These are phyloP conservation scores for Mesorhabditis belari DNA, from an alignment of 2,888 invertebrate species.

Conservation along the genomic window DNA sequence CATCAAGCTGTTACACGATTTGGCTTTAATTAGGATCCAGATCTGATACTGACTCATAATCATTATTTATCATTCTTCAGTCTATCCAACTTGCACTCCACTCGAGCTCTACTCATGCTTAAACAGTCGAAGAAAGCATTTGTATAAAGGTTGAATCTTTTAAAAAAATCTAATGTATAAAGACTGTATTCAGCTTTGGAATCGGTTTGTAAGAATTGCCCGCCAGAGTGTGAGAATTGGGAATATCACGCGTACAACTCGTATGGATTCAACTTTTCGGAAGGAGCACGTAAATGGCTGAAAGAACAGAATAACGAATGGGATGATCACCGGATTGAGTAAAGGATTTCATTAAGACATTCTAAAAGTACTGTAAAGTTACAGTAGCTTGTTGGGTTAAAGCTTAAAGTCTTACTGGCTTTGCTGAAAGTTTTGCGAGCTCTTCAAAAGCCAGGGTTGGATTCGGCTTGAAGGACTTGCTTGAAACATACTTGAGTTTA, in stretches of 20 bases:
- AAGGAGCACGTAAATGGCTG: slow-evolving; percentile 15
- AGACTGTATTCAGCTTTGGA: not conserved
- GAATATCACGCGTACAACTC: slow-evolving; percentile 40
- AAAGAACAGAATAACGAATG: not conserved
- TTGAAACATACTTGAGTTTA: too few species aligned
- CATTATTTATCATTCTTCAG: not conserved
- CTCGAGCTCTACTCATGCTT: slow-evolving; percentile 4
- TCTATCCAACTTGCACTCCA: not conserved
- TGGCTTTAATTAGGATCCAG: too few species aligned
- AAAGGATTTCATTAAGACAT: too few species aligned
- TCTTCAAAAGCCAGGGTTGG: too few species aligned
- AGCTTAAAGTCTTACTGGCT: too few species aligned
- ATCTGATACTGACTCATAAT: too few species aligned
- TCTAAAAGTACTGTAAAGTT: too few species aligned
- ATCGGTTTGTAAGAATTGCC: slow-evolving; percentile 21
- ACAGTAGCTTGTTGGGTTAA: too few species aligned
- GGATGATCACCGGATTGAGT: not conserved
- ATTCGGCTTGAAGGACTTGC: too few species aligned
- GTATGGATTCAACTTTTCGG: slow-evolving; percentile 37
- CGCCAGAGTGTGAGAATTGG: slow-evolving; percentile 33
- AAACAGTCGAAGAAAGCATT: not conserved
- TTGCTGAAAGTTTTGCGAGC: too few species aligned
- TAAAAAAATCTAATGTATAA: not conserved
- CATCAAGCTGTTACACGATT: too few species aligned
- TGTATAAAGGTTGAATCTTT: not conserved